Evolutionary conservation across 1,140 invertebrate species (phyloP), one percentile per base, ranked within the genome.

Genomic region (Tetramorium alpestre): DNA sequence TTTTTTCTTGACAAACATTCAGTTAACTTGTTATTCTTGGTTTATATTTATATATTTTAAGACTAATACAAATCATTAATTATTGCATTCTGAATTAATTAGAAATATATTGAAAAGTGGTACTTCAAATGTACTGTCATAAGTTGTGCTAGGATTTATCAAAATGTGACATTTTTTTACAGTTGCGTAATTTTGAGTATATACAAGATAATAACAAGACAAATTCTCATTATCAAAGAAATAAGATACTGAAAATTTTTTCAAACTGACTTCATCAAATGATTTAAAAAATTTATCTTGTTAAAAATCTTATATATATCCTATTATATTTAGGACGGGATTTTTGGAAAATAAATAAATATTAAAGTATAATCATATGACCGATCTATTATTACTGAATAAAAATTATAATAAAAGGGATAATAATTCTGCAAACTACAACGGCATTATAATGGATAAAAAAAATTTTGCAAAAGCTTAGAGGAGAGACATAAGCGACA

Each of bases 401-500:
- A 80, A 56, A 81, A 8, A 47, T 72, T 51, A 33, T 33, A 54
- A 16, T 69, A 69, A 58, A 82, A 72, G 72, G 13, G 41, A 18
- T 7, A 16, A 73, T n/a, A 11, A 84, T 49, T 84, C 5, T 82
- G 54, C 80, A 49, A 47, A 60, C 41, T 60, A 47, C 54, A 73
- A 82, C 25, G 51, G 44, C 56, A 49, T 75, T 73, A 75, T 84
- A 11, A 75, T 76, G 64, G 76, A 75, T 41, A 47, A 86, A 82
- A 82, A 65, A 90, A 73, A 22, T 76, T 47, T 73, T 75, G 78
- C 77, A 49, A 86, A 92, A 88, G 87, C 88, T 87, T 78, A 87
- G 85, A 91, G 92, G 93, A 92, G 89, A 86, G 91, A 92, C 88
- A 86, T 90, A 95, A 95, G 94, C 94, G 87, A 91, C 92, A 94